Conservation (phyloP, 2,888 invertebrate genomes). For the Nysson spinosus region DNA sequence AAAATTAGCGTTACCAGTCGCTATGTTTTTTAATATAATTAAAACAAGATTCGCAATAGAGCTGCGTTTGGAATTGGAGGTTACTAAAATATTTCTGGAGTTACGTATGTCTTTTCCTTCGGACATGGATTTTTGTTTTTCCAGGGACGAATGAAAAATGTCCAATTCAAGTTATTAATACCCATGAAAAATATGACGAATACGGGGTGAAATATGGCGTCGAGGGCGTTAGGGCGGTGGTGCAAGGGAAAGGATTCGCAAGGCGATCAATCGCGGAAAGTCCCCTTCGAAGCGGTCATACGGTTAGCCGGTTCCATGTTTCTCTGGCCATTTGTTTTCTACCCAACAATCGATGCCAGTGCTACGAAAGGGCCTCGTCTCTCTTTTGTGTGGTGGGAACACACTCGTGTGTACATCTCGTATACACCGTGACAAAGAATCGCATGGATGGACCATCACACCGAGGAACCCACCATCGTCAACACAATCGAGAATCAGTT, state of each 20-base stretch:
- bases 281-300: slow-evolving; percentile 22
- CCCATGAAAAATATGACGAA: too few species aligned
- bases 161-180: too few species aligned
- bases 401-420: background rate
- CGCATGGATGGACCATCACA: background rate
- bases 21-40: too few species aligned
- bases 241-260: slow-evolving; percentile 28
- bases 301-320: slow-evolving; percentile 24
- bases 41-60: too few species aligned
- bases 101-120: too few species aligned
- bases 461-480: background rate
- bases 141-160: too few species aligned
- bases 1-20: too few species aligned
- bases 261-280: slow-evolving; percentile 43
- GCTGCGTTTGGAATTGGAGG: too few species aligned
- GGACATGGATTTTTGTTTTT: too few species aligned
- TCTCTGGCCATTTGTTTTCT: slow-evolving; percentile 37
- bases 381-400: slow-evolving; percentile 27
- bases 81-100: too few species aligned
- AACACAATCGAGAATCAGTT: slow-evolving; percentile 32
- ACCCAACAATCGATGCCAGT: slow-evolving; percentile 43
- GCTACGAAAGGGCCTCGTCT: slow-evolving; percentile 11
- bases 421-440: background rate
- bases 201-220: too few species aligned
- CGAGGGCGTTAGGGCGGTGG: too few species aligned